A percentile compares a stretch with the other conserved stretches of the same genome.
Conservation (phyloP, 2,113 vertebrate species). For the Neogale vison region DNA sequence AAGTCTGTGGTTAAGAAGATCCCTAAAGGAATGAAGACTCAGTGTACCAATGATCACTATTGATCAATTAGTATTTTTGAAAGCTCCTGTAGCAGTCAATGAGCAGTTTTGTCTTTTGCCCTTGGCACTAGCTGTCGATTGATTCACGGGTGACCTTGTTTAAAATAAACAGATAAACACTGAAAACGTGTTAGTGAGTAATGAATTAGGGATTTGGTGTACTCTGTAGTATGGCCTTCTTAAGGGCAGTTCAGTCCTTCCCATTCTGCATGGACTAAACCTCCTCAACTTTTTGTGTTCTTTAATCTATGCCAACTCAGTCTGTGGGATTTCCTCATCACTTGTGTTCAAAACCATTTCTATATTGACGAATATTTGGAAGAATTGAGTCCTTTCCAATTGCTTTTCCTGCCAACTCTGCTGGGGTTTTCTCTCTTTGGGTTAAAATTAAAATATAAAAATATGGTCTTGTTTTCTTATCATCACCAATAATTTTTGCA, state of each 20-base stretch:
- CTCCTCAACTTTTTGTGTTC: not conserved
- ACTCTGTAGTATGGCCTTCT: not conserved
- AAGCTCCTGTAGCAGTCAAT: not conserved
- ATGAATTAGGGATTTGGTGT: not conserved
- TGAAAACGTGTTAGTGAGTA: conserved; percentile 14
- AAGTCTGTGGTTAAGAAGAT: conserved; percentile 37
- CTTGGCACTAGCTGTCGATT: not conserved
- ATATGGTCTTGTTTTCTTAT: conserved; percentile 40
- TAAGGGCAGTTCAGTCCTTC: not conserved
- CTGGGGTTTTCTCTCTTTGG: conserved; percentile 47
- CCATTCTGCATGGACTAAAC: not conserved
- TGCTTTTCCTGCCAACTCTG: conserved; percentile 37
- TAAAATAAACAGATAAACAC: conserved; percentile 8
- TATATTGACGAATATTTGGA: conserved; percentile 42
- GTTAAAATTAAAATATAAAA: conserved; percentile 58
- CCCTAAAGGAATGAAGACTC: not conserved
- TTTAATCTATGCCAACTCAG: not conserved
- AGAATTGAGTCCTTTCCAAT: conserved; percentile 29
- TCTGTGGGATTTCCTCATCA: conserved; percentile 35
- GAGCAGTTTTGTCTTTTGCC: conserved; percentile 18
- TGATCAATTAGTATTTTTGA: conserved; percentile 52
- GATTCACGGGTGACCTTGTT: not conserved
- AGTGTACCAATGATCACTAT: not conserved
- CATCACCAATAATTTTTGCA: conserved; percentile 44
- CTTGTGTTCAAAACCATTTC: conserved; percentile 39